Evolutionary conservation across 2,888 invertebrate species (phyloP), one percentile per base, ranked within the genome.

Genomic region (Synergus japonicus): DNA sequence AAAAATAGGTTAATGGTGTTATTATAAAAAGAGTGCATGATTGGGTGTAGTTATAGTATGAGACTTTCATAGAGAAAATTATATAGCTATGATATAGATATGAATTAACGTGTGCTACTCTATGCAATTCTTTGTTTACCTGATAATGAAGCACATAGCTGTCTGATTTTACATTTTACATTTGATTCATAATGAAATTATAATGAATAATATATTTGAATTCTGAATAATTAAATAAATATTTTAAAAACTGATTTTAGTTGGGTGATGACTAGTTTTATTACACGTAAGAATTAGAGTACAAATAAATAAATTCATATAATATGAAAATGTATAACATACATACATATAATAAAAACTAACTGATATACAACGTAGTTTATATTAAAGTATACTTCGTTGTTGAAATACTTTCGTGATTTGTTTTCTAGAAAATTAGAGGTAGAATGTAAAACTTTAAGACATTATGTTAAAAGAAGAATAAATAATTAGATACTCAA

Each of bases 1-100:
- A 54, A 54, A 54, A 54, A 54, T n/a, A 54, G 54, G 54, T 54
- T 54, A n/a, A n/a, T 54, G n/a, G n/a, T 49, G n/a, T 54, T n/a
- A 7, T 5, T 54, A 54, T 54, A 2, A 54, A 54, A 54, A 54
- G 8, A 54, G 8, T 54, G 4, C 54, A n/a, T 54, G 54, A 7
- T n/a, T 13, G n/a, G n/a, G 54, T 54, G 54, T 12, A n/a, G 8
- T 2, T 8, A n/a, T 29, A 29, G n/a, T 54, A 8, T 54, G n/a
- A 54, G n/a, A 54, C 54, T 15, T 54, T n/a, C n/a, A n/a, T n/a
- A 29, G 22, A 29, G 22, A 22, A 22, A 22, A 22, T 22, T 0
- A 22, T 22, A 22, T 22, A 22, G 22, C 22, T 22, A 22, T 22
- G 22, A 22, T 22, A 22, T 22, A 22, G 22, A 22, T 22, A 22